Evolutionary conservation across 1,140 invertebrate genomes (phyloP).

Genomic region (Periplaneta americana): DNA sequence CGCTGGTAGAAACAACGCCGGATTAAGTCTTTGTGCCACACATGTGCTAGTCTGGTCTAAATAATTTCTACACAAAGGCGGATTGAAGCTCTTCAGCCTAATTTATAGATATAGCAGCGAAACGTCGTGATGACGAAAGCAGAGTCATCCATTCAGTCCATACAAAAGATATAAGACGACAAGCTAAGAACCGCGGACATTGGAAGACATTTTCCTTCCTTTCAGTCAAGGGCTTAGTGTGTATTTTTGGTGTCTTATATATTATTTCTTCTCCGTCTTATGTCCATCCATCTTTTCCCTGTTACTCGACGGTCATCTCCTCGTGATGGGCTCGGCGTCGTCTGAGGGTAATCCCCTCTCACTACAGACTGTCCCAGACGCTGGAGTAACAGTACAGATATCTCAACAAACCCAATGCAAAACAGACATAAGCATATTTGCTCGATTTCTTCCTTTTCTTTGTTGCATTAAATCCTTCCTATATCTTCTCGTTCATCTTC

Average conservation of each 20-base stretch:
- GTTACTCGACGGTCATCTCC: neutral
- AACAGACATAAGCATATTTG: no score
- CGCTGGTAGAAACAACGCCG: no score
- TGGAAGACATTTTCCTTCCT: neutral
- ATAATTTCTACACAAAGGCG: neutral
- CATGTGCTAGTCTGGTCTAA: no score
- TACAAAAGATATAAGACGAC: neutral
- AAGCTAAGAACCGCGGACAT: neutral
- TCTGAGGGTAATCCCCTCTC: neutral
- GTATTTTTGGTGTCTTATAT: neutral
- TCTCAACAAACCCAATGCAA: no score
- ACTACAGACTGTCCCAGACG: neutral
- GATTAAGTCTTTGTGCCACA: no score
- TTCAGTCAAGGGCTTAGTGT: neutral
- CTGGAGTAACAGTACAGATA: no score
- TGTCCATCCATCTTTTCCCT: neutral
- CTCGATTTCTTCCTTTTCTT: no score
- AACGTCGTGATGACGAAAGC: no score
- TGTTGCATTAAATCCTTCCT: no score
- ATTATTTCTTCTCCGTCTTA: neutral
- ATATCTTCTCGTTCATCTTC: no score
- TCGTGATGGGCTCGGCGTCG: neutral
- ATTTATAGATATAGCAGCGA: neutral
- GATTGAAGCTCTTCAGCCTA: neutral
- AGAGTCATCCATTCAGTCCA: neutral